Evolutionary conservation across 2,113 vertebrate species (phyloP), one percentile per base, ranked within the genome.

Genomic region (Amphilophus citrinellus): DNA sequence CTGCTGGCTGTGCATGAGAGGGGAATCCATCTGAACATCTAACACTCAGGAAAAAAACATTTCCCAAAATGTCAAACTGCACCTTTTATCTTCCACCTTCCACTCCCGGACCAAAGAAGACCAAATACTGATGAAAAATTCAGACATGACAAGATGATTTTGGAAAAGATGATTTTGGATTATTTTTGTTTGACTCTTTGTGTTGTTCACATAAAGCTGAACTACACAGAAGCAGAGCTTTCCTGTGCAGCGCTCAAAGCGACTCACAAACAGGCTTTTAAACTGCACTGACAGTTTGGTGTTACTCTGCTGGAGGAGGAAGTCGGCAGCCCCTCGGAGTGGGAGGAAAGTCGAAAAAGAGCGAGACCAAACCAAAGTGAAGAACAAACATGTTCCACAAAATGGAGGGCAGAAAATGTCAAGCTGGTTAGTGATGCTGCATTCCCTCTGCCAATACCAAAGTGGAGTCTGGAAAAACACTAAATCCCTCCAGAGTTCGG

Each of bases 41-140:
- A 18, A 18, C 4, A 18, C 5, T 53, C 50, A 53, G 15, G 15
- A 17, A 71, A 18, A 71, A 20, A 71, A 24, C 65, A 27, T n/a
- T 27, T 2, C 14, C 44, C 44, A 47, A 47, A 27, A 68, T 30
- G 42, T 71, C 66, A 17, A 20, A 7, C 44, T 50, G 15, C 22
- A 71, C 15, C 22, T 44, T 50, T 0, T 24, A 50, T 15, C 24
- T 20, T 30, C 15, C 44, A 53, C 14, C 63, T 1, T 14, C 63
- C 7, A 3, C 15, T 13, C 1, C 0, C 24, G 63, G 13, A 47
- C 24, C 10, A 0, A 18, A 0, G 2, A 53, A n/a, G 5, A 24
- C 27, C 65, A 71, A 71, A 71, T 18, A 15, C 65, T 50, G 65
- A 15, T 50, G 65, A 68, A 71, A 50, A 50, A 18, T 71, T 27